Base-by-base conservation (phyloP, 2,797 vertebrate species). In the Muraenolepis orangiensis region DNA sequence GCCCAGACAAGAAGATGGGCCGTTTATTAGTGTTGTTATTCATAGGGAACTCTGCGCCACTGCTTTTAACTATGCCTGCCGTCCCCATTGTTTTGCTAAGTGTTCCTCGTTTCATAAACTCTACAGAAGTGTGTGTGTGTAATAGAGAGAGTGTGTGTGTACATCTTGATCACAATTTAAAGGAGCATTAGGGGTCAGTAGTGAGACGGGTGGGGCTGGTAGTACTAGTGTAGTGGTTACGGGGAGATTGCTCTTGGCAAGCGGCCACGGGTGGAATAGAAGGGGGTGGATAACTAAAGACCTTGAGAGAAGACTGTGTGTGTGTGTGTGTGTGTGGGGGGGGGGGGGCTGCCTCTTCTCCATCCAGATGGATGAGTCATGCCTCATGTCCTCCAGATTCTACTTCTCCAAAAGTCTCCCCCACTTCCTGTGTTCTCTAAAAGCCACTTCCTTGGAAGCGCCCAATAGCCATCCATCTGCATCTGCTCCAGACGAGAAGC, bases 321-420 rank as follows among this genome's bases (percentile, higher is more conserved):
- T 46, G 42, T 46, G 42, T n/a, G n/a, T n/a, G n/a, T n/a, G n/a
- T n/a, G n/a, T n/a, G 26, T 69, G 61, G 30, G 3, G 23, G 29
- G 8, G 4, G 74, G 51, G 78, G 78, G 73, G 77, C 73, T n/a
- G 61, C 78, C 51, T 57, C 51, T 23, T n/a, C 57, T 64, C 57
- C 57, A 64, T 23, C 81, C 86, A 83, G 78, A 77, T 73, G 74
- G 78, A 79, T 76, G 77, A 79, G 74, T 87, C 82, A 86, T 88
- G 85, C 87, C 83, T 88, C 87, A 83, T 28, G 36, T 81, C 80
- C 72, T 76, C 81, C 74, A 79, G 76, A 83, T 36, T 64, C 68
- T 73, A 3, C n/a, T 72, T 83, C 75, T 77, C 79, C 68, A 74
- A 31, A 67, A 67, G 7, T 78, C 46, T 13, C 7, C 67, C 61